Percentiles rank a stretch among this genome's conserved stretches.
Evolutionary conservation across 2,797 vertebrate genomes (phyloP).

Genomic region (Xenentodon cancila): DNA sequence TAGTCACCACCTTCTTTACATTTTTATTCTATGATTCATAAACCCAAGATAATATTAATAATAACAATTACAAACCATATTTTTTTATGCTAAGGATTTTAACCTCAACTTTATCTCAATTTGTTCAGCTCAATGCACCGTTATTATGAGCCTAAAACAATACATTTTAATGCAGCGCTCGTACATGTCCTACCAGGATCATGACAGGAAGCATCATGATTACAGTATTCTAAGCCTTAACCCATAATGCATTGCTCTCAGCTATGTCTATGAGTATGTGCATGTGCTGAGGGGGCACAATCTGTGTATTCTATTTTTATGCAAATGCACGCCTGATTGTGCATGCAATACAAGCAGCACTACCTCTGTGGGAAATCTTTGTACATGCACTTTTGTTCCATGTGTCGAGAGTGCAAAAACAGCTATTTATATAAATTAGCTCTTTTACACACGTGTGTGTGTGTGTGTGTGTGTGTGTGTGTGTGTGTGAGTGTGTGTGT

Average conservation of each 20-base stretch:
- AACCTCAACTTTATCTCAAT: neutral
- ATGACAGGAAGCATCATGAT: slow-evolving; percentile 54
- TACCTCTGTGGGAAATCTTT: slow-evolving; percentile 21
- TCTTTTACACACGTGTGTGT: too few relatives aligned
- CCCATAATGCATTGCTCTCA: slow-evolving; percentile 68
- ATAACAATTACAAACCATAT: too few relatives aligned
- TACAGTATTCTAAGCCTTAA: slow-evolving; percentile 63
- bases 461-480: too few relatives aligned
- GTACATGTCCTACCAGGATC: slow-evolving; percentile 51
- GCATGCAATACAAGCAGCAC: slow-evolving; percentile 42
- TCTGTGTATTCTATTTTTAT: slow-evolving; percentile 45
- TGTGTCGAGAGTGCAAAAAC: slow-evolving; percentile 3
- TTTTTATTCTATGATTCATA: too few relatives aligned
- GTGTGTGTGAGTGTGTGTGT: too few relatives aligned
- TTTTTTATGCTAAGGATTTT: too few relatives aligned
- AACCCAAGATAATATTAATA: too few relatives aligned
- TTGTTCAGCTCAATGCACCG: neutral
- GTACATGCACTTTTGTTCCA: slow-evolving; percentile 2
- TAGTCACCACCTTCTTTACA: neutral
- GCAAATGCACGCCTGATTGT: slow-evolving; percentile 50
- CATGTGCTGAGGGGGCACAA: slow-evolving; percentile 18
- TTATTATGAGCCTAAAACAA: slow-evolving; percentile 15
- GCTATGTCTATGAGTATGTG: slow-evolving; percentile 35
- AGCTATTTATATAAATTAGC: slow-evolving; percentile 4
- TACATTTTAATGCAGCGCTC: neutral